Conservation (phyloP, 2,888 invertebrate genomes). For the Andrena chrysosceles region DNA sequence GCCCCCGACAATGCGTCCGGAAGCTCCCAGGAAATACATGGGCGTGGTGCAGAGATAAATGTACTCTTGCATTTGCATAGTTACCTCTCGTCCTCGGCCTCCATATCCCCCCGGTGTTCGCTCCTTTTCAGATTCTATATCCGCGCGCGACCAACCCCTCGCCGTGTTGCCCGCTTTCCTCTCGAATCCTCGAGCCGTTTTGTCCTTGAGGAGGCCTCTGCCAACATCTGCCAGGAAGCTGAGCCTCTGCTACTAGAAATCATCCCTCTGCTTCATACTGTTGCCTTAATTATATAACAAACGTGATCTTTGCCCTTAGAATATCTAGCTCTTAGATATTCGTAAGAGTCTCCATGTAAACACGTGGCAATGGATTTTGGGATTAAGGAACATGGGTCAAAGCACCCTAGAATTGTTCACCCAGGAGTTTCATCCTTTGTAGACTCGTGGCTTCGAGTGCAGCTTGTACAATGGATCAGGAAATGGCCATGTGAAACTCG, state of each 20-base stretch:
- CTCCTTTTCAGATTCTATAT: constrained; percentile 60
- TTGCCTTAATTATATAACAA: no score
- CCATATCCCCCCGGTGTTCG: constrained; percentile 53
- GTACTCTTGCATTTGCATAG: constrained; percentile 83
- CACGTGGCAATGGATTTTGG: no score
- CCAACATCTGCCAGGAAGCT: constrained; percentile 3
- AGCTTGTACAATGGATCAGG: neutral
- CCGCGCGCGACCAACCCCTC: constrained; percentile 17
- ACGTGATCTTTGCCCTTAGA: no score
- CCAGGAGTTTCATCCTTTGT: no score
- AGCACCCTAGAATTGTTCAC: no score
- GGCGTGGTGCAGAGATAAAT: constrained; percentile 84
- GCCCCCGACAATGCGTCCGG: constrained; percentile 81
- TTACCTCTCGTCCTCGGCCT: constrained; percentile 73
- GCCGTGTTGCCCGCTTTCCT: neutral
- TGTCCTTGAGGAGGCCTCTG: neutral
- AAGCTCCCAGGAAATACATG: constrained; percentile 83
- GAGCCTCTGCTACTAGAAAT: no score
- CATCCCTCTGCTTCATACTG: no score
- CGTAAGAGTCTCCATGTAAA: no score
- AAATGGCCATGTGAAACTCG: neutral
- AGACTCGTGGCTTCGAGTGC: no score
- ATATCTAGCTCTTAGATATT: no score
- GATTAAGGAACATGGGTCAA: no score
- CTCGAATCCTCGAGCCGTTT: neutral